Conservation (phyloP, 2,113 vertebrate species). For the Nanorana parkeri region DNA sequence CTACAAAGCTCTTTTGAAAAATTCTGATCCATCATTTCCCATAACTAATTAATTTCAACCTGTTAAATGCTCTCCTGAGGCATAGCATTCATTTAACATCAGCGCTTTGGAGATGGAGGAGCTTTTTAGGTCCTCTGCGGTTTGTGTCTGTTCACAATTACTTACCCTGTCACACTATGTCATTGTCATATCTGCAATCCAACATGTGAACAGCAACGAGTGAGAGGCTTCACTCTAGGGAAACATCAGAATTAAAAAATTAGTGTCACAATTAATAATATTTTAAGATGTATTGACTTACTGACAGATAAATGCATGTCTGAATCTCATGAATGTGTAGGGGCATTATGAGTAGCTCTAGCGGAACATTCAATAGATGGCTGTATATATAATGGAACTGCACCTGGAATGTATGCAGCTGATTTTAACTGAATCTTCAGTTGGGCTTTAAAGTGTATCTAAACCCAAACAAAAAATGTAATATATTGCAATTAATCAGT, state of each 20-base stretch:
- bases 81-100: conserved; percentile 10
- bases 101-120: not conserved
- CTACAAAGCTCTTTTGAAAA: not conserved
- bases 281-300: not conserved
- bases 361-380: not conserved
- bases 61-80: conserved; percentile 31
- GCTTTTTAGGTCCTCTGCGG: not conserved
- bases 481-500: too few relatives aligned
- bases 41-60: conserved; percentile 29
- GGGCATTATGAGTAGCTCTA: not conserved
- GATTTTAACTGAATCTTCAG: too few relatives aligned
- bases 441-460: too few relatives aligned
- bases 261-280: not conserved
- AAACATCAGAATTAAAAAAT: not conserved
- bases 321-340: not conserved
- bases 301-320: too few relatives aligned
- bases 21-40: conserved; percentile 16
- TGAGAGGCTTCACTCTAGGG: not conserved
- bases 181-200: conserved; percentile 20
- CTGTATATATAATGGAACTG: too few relatives aligned
- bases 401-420: too few relatives aligned
- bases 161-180: conserved; percentile 37
- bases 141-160: conserved; percentile 22
- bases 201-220: not conserved
- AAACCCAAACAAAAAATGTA: too few relatives aligned